Percentiles rank a stretch among this genome's conserved stretches.
These are phyloP conservation scores for Alces alces DNA, from an alignment of 2,113 vertebrate genomes.

Conservation along the genomic window DNA sequence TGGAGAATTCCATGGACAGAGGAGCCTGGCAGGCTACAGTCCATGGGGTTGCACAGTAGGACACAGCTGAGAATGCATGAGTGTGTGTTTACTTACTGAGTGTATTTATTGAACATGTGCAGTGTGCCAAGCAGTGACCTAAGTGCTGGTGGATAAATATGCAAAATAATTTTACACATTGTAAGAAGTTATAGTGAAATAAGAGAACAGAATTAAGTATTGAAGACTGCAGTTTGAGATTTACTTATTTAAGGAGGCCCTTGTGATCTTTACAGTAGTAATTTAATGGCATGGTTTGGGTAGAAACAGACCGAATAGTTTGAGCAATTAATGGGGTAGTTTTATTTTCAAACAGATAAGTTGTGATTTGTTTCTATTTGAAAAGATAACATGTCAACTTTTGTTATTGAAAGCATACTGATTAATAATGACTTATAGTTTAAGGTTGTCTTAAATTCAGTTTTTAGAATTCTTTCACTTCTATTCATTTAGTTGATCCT, in stretches of 20 bases:
- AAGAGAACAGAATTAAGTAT: neutral
- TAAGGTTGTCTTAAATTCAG: neutral
- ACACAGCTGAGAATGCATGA: neutral
- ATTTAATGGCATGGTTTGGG: neutral
- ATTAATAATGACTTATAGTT: neutral
- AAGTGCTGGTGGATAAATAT: neutral
- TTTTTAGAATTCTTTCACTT: neutral
- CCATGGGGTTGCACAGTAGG: neutral
- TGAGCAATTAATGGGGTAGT: neutral
- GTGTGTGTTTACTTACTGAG: neutral
- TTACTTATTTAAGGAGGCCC: neutral
- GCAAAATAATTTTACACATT: neutral
- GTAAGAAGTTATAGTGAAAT: neutral
- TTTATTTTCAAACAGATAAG: neutral
- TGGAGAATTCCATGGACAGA: neutral
- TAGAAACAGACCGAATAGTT: neutral
- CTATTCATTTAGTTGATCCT: neutral
- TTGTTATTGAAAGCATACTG: neutral
- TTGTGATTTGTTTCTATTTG: neutral
- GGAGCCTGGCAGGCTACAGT: neutral
- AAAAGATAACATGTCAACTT: neutral
- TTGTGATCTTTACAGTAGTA: neutral
- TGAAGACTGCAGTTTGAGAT: neutral
- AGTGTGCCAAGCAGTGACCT: neutral
- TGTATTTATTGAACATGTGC: neutral